A percentile compares a stretch with the other conserved stretches of the same genome.
Conservation (phyloP, 2,797 vertebrate species). For the Cottoperca gobio region DNA sequence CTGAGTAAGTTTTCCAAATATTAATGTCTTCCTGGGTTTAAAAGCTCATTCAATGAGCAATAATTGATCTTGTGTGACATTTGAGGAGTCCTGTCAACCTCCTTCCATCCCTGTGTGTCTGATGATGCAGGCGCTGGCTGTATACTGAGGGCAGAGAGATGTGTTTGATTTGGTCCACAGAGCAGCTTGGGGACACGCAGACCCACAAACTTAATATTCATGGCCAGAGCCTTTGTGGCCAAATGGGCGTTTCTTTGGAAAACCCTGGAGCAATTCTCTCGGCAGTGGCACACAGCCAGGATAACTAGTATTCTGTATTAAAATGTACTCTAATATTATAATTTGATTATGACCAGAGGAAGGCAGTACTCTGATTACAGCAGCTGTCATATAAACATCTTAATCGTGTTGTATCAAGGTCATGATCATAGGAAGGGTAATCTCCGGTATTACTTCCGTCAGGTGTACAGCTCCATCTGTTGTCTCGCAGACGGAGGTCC, state of each 20-base stretch:
- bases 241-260: conserved; percentile 47
- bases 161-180: conserved; percentile 64
- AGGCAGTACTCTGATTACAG: conserved; percentile 34
- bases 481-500: background rate
- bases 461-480: conserved; percentile 6
- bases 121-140: conserved; percentile 18
- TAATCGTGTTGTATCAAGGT: conserved; percentile 46
- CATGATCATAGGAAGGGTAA: conserved; percentile 12
- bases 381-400: conserved; percentile 43
- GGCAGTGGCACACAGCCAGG: conserved; percentile 4
- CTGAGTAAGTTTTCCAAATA: background rate
- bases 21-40: background rate
- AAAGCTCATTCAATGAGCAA: background rate
- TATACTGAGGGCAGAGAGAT: conserved; percentile 42
- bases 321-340: background rate
- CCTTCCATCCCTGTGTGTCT: background rate
- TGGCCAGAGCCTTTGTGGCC: conserved; percentile 46
- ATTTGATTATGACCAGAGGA: conserved; percentile 8
- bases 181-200: conserved; percentile 52
- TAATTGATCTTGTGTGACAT: conserved; percentile 31
- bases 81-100: conserved; percentile 9
- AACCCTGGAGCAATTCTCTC: conserved; percentile 13
- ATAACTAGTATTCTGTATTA: conserved; percentile 20
- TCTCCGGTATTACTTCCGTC: conserved; percentile 4
- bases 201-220: conserved; percentile 67